Conservation (phyloP, 2,888 invertebrate species). For the Calameuta idolon region DNA sequence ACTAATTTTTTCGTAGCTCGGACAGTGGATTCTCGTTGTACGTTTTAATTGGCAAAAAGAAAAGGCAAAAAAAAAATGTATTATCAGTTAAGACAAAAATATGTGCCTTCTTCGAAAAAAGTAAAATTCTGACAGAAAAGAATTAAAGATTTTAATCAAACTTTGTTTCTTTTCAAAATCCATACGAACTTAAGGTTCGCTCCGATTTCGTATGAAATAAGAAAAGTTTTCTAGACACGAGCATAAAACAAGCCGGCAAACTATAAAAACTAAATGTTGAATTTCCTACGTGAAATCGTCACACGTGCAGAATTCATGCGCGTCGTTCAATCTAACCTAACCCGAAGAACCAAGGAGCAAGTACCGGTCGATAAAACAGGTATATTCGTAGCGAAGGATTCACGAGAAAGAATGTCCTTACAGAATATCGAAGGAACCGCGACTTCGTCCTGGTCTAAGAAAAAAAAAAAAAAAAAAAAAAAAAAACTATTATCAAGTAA, state of each 20-base stretch:
- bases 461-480: not conserved
- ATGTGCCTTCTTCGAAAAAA: not conserved
- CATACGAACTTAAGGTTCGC: not conserved
- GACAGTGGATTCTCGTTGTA: not conserved
- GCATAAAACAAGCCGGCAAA: not conserved
- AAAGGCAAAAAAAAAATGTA: not conserved
- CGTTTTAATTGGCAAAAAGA: not conserved
- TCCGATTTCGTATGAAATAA: not conserved
- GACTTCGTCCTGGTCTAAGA: not conserved
- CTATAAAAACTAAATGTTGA: not conserved
- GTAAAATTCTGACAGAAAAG: no score
- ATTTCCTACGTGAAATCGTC: not conserved
- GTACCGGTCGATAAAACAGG: not conserved
- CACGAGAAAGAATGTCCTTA: not conserved
- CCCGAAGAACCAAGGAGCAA: not conserved
- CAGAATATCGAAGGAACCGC: not conserved
- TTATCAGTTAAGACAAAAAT: not conserved
- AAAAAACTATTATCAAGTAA: not conserved
- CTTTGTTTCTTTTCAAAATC: not conserved
- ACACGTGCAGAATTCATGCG: not conserved
- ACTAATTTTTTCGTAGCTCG: not conserved
- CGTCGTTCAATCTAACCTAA: not conserved
- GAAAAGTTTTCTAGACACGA: not conserved
- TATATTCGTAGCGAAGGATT: not conserved
- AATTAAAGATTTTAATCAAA: not conserved